Evolutionary conservation across 2,113 vertebrate genomes (phyloP).

Genomic region (Mormyrus iriodes): DNA sequence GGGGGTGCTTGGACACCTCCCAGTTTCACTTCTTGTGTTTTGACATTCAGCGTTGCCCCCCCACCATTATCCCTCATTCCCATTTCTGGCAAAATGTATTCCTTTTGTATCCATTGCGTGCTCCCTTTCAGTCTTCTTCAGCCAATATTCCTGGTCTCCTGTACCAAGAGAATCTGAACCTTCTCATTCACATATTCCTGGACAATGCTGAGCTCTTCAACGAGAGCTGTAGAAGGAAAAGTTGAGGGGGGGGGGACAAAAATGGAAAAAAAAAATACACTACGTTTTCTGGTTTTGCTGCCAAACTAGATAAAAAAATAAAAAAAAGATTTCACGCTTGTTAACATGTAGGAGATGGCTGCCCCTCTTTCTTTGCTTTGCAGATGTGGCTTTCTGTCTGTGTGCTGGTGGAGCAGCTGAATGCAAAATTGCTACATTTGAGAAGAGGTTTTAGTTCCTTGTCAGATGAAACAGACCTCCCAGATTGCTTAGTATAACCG

Average conservation of each 20-base stretch:
- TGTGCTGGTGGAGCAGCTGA: constrained; percentile 6
- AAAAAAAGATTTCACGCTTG: neutral
- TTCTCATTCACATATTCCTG: neutral
- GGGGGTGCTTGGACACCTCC: neutral
- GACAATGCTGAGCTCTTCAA: neutral
- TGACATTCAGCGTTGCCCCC: neutral
- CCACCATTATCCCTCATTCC: neutral
- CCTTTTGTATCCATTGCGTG: neutral
- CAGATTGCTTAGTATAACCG: neutral
- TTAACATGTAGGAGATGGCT: neutral
- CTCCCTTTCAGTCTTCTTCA: neutral
- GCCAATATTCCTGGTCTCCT: neutral
- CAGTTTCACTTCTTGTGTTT: neutral
- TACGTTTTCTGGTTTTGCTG: neutral
- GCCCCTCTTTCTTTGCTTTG: neutral
- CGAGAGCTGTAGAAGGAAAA: neutral
- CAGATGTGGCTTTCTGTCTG: neutral
- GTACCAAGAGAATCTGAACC: neutral
- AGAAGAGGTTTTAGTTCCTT: neutral
- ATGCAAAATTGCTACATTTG: neutral
- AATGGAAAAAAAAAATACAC: neutral
- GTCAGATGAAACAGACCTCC: neutral
- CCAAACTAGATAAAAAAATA: neutral
- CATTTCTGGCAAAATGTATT: neutral
- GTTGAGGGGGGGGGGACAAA: neutral